phyloP scores from a whole-genome alignment of 2,113 vertebrate genomes.

The Promerops cafer region DNA sequence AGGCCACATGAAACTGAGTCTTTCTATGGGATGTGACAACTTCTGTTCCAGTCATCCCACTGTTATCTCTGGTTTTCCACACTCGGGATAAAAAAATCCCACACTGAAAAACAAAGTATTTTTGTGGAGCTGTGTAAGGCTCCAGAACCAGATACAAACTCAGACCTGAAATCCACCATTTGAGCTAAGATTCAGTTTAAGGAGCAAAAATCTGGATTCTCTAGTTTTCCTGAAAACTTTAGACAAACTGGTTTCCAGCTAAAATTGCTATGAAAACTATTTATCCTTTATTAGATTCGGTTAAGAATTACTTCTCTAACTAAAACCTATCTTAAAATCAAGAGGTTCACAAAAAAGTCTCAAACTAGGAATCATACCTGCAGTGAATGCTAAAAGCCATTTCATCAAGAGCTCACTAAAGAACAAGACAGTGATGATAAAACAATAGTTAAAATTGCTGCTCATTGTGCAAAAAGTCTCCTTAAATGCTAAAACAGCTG shows the following conservation, averaged over 20 bases:
- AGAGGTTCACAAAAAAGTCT: neutral
- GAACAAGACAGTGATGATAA: neutral
- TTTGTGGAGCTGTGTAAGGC: neutral
- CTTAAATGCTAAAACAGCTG: neutral
- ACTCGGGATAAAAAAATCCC: neutral
- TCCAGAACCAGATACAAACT: neutral
- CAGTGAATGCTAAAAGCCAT: neutral
- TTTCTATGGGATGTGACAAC: neutral
- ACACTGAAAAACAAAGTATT: neutral
- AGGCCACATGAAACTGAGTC: neutral
- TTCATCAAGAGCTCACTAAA: neutral
- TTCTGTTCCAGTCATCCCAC: neutral
- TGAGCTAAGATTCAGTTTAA: neutral
- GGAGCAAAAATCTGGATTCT: neutral
- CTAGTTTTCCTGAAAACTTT: neutral
- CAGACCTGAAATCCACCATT: neutral
- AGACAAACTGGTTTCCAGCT: neutral
- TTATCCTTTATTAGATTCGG: neutral
- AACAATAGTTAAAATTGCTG: constrained; percentile 27
- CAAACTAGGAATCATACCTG: neutral
- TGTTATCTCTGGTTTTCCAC: neutral
- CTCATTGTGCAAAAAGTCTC: neutral
- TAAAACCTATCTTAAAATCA: neutral
- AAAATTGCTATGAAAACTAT: neutral
- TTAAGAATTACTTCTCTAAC: neutral